Evolutionary conservation across 1,140 invertebrate species (phyloP), one percentile per base, ranked within the genome.

Genomic region (Euschistus heros): DNA sequence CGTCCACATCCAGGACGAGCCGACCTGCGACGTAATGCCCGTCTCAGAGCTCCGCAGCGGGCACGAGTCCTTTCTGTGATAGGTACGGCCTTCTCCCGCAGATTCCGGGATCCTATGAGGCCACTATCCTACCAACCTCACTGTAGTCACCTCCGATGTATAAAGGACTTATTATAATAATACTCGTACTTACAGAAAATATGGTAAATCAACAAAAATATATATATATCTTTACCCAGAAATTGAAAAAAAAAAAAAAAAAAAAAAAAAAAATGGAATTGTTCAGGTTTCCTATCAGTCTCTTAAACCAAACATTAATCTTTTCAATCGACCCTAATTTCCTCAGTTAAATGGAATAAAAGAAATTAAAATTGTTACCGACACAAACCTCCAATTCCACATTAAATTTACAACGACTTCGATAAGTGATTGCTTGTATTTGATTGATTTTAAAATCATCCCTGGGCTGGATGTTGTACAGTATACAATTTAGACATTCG

Each of bases 1-100:
- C 7, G 70, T 69, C 10, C 68, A 24, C 62, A 64, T 52, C 52
- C 65, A 80, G 3, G 82, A 83, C 67, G 80, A 81, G 70, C 85
- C 84, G 63, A 80, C 79, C 10, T 66, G 64, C 65, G 54, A 61
- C 64, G 64, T 67, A 24, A 63, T 62, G 66, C 50, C 59, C 62
- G 54, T 66, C 30, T 61, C 63, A 54, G 64, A 60, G 62, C 50
- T 65, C 37, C 27, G 68, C 66, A 63, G 63, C 14, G 46, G 54
- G n/a, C n/a, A 62, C 63, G 61, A 59, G 60, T 24, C 67, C 64
- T 62, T 66, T 33, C 64, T 66, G 64, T 66, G 64, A 66, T 65
- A 65, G 24, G 54, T 24, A 26, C 18, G 54, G 54, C 18, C 15
- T 24, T 26, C 18, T 26, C 15, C 20, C 20, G 15, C 20, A 57